phyloP scores from a whole-genome alignment of 2,888 invertebrate genomes.

The Formica aserva region DNA sequence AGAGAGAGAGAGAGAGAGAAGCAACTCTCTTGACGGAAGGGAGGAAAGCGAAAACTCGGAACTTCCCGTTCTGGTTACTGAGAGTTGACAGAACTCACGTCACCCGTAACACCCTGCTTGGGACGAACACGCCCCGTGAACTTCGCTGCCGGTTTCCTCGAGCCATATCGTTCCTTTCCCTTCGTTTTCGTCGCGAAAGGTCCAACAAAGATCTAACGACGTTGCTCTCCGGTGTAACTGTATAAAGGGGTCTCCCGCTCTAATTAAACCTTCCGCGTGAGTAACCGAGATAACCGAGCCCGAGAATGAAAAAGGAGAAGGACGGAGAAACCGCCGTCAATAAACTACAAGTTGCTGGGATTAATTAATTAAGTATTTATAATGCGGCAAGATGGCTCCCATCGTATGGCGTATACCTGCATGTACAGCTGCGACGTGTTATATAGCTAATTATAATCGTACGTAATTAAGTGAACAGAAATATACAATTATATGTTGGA shows the following conservation, averaged over 20 bases:
- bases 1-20: constrained; percentile 14
- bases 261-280: constrained; percentile 50
- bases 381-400: not conserved
- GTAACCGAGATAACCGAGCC: constrained; percentile 43
- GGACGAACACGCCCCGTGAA: constrained; percentile 30
- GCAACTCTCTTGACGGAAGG: constrained; percentile 24
- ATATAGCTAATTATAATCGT: constrained; percentile 15
- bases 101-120: constrained; percentile 46
- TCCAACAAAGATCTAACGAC: constrained; percentile 54
- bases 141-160: constrained; percentile 48
- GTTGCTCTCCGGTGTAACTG: constrained; percentile 46
- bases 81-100: constrained; percentile 54
- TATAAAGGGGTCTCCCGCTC: constrained; percentile 40
- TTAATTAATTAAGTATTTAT: constrained; percentile 51
- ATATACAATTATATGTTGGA: not conserved
- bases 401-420: not conserved
- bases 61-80: constrained; percentile 36
- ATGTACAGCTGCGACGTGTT: not conserved
- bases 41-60: constrained; percentile 47
- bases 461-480: not conserved
- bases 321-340: constrained; percentile 23
- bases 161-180: constrained; percentile 45
- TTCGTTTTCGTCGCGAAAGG: constrained; percentile 45
- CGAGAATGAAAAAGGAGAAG: constrained; percentile 33
- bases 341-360: constrained; percentile 34